Evolutionary conservation across 2,797 vertebrate species (phyloP), one percentile per base, ranked within the genome.

Genomic region (Taenioides sp.): DNA sequence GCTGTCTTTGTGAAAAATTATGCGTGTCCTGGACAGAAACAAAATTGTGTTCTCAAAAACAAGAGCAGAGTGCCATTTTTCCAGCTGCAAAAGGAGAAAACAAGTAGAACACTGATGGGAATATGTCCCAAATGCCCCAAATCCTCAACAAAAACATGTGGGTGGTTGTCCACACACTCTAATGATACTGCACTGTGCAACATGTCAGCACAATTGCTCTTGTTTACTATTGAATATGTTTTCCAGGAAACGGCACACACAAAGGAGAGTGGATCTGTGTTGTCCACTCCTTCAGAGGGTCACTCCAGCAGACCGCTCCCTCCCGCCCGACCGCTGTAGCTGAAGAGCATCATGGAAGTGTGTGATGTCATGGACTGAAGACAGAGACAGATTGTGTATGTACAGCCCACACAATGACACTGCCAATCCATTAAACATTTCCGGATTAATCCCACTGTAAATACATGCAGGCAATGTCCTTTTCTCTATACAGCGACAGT

Each of bases 191-290:
- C 50, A 18, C 22, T 57, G n/a, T 55, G 54, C 22, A 55, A 55
- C 54, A 12, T 55, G 9, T 10, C 54, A 57, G 52, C n/a, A 23
- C 68, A 75, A 69, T 0, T 37, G 7, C 66, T 49, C 65, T 78
- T 81, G 76, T 88, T 88, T 82, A 87, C 84, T 52, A 73, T 75
- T 73, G 40, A 58, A 57, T 2, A 14, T 68, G 0, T 75, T 63
- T 90, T 90, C 87, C 83, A 84, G 88, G 86, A 86, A 66, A 84
- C 4, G 67, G 67, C 50, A 60, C 76, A 22, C 82, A 72, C 77
- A 63, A 10, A 55, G 31, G 58, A 25, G 68, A 55, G 79, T 69
- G 78, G 80, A 80, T 73, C 55, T 31, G 67, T 37, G 47, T 88
- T 63, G 70, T 88, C 82, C 71, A 81, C 82, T 86, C 83, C 74